Evolutionary conservation across 1,140 invertebrate species (phyloP), one percentile per base, ranked within the genome.

Genomic region (Plectrocnemia conspersa): DNA sequence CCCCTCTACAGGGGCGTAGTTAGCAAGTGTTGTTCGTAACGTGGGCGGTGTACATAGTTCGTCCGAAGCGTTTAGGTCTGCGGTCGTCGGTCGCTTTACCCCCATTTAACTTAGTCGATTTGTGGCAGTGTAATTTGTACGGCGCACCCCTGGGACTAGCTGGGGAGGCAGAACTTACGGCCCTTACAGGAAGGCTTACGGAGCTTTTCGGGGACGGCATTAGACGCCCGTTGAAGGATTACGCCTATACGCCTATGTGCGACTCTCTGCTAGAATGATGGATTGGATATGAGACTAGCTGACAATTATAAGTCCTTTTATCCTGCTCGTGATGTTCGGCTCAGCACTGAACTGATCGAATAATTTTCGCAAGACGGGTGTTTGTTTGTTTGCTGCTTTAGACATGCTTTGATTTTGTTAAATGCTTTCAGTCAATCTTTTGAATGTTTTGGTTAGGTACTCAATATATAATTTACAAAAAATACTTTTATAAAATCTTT

Each of bases 31-130:
- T 50, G n/a, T 13, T 29, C 29, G 9, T 13, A 48, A 16, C 2
- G 33, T 10, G 27, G 35, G 35, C 18, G 13, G 35, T n/a, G n/a
- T n/a, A n/a, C n/a, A 50, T 50, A 24, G 47, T 13, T 48, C 29
- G 35, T 38, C 35, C 35, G 32, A 24, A 22, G 33, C 47, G 33
- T 50, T 50, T 50, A 50, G 47, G 47, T 13, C 21, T 38, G 47
- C 32, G 47, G 47, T 50, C 47, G 18, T 24, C 47, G 47, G 47
- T 50, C 47, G 47, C 33, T 38, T 50, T 38, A 25, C 47, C 47
- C 47, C 35, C 47, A 50, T 50, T 50, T 50, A 50, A 50, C 47
- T 50, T 50, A 50, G 47, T 50, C 47, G 47, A 50, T 50, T 50
- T 50, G 47, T 50, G 47, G 47, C 47, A 27, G 47, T 50, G 47